phyloP scores from a whole-genome alignment of 2,797 vertebrate genomes.

The Manis crassicaudata region DNA sequence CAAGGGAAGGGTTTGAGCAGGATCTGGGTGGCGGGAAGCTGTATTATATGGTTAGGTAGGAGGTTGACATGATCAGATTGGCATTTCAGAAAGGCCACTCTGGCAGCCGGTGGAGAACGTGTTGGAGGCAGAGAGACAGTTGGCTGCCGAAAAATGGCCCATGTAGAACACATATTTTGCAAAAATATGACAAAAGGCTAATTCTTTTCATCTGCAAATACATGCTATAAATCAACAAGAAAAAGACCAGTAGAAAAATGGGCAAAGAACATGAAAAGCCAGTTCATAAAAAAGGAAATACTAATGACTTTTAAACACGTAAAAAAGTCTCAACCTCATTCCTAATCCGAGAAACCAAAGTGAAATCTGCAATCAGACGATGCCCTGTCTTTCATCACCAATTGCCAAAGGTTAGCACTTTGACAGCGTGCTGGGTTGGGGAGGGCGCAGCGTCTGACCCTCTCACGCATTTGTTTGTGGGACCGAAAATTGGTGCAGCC shows the following conservation, averaged over 20 bases:
- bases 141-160: neutral
- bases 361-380: neutral
- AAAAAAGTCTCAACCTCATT: neutral
- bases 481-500: neutral
- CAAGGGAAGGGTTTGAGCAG: neutral
- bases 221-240: neutral
- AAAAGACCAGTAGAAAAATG: neutral
- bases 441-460: neutral
- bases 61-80: neutral
- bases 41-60: neutral
- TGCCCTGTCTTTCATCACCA: neutral
- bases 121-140: neutral
- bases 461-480: neutral
- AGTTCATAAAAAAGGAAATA: neutral
- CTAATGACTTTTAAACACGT: neutral
- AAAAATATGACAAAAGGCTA: constrained; percentile 7
- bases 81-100: neutral
- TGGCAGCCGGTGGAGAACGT: neutral
- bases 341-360: neutral
- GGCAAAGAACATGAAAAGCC: neutral
- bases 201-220: constrained; percentile 40
- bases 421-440: neutral
- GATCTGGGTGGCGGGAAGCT: neutral
- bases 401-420: neutral
- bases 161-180: neutral